Base-by-base conservation (phyloP, 1,140 invertebrate genomes). In the Brachionus angularis region DNA sequence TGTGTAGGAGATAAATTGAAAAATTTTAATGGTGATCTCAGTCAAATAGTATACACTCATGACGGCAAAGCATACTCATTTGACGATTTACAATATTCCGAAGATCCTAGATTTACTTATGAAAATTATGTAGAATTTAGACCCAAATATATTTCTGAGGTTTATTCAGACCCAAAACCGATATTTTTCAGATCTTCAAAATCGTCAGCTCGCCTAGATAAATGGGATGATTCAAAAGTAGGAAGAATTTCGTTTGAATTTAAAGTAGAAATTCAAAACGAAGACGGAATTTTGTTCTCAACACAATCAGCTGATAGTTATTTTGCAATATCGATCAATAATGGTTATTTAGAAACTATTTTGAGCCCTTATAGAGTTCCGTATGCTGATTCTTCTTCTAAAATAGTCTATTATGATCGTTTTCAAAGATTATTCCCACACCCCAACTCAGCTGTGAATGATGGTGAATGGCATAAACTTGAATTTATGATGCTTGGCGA, bases 101-200 rank as follows among this genome's bases (percentile, higher is more conserved):
- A 67, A 46, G 62, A 67, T 31, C 62, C 62, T 10, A 46, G 62
- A 18, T 67, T 47, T 36, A 47, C 62, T 12, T 67, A 67, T 36
- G 33, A 67, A 21, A 46, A 50, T 14, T 67, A 67, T 50, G 62
- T 67, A 23, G 62, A 67, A 50, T 67, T 67, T 21, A 27, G 62
- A 14, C 62, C 62, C 1, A 12, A 67, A 29, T 27, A 47, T 14
- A 67, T 33, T 12, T 34, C 2, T 25, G 62, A 67, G 47, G 29
- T 67, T 67, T 23, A 67, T 27, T 67, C 62, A 8, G 47, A 67
- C 29, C 62, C 62, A 31, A 67, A 67, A 23, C 62, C 62, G 10
- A 67, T 67, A 18, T 67, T 50, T 46, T 67, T 67, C 5, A 18
- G 62, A 33, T 67, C 62, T 33, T 39, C 16, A 2, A 44, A 46